A percentile compares a stretch with the other conserved stretches of the same genome.
phyloP scores from a whole-genome alignment of 2,888 invertebrate genomes.

The Tachina grossa region DNA sequence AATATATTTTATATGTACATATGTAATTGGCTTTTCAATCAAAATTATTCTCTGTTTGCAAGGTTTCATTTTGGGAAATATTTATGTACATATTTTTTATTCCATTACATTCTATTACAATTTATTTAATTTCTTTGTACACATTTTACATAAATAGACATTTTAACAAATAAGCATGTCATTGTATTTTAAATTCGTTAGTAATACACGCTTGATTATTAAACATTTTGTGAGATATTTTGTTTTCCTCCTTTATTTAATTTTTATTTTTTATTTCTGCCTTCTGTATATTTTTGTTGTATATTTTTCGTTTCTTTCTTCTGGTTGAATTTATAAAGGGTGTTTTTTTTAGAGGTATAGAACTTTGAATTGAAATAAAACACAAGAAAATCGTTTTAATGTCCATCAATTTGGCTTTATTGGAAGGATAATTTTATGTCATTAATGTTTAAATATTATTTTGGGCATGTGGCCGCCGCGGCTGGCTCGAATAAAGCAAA shows the following conservation, averaged over 20 bases:
- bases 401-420: no score
- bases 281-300: conserved; percentile 15
- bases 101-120: conserved; percentile 36
- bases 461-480: no score
- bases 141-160: conserved; percentile 65
- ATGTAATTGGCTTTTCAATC: no score
- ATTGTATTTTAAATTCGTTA: conserved; percentile 63
- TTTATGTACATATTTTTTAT: background rate
- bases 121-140: conserved; percentile 52
- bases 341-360: no score
- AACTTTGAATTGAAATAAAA: no score
- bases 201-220: conserved; percentile 69
- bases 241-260: conserved; percentile 12
- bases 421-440: no score
- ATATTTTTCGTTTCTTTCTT: conserved; percentile 30
- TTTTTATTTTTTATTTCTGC: conserved; percentile 36
- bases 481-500: no score
- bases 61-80: background rate
- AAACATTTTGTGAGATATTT: conserved; percentile 62
- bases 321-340: conserved; percentile 51
- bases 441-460: no score
- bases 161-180: conserved; percentile 66
- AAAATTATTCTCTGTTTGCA: no score
- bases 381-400: no score
- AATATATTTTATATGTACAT: no score